Evolutionary conservation across 2,888 invertebrate genomes (phyloP), one percentile per base, ranked within the genome.

Genomic region (Drosophila paramelanica): DNA sequence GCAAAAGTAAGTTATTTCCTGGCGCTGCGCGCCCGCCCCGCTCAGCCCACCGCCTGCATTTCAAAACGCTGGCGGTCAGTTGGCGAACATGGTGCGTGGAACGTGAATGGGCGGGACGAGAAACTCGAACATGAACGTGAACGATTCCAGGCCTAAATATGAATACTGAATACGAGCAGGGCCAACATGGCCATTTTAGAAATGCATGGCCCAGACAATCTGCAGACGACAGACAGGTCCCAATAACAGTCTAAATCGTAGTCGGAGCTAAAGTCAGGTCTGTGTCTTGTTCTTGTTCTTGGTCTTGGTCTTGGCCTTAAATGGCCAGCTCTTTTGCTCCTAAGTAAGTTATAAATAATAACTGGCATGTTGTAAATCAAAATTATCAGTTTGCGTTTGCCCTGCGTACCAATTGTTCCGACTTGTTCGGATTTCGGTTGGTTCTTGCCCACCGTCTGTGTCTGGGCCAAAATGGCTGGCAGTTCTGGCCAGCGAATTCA

Each of bases 281-380:
- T 39, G 31, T 38, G 33, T 51, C 56, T 61, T 41, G 69, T 65
- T 8, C 27, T 31, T 8, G 27, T 50, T 43, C 47, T 46, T 47
- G 38, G 38, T 49, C 56, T 61, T 68, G 65, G 17, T 17, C 70
- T 73, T 73, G 68, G 62, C 79, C 88, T 65, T 84, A 76, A 80
- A 86, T 86, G 84, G 84, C 64, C 55, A 74, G 67, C 65, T 70
- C 65, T 71, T 58, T 58, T 62, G 72, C 69, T 67, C 79, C 90
- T 91, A 92, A 92, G 90, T 92, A 92, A 92, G 92, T 92, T 92
- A 92, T 92, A 92, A 92, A 92, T 92, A 92, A 92, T 92, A 92
- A 92, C 91, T 91, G 91, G 90, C 90, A 89, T 91, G 91, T 88
- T 91, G 91, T 92, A 92, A 92, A 92, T 92, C 92, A 92, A 92